These are phyloP conservation scores for Didymodactylos carnosus DNA, from an alignment of 2,888 invertebrate genomes.

Conservation along the genomic window DNA sequence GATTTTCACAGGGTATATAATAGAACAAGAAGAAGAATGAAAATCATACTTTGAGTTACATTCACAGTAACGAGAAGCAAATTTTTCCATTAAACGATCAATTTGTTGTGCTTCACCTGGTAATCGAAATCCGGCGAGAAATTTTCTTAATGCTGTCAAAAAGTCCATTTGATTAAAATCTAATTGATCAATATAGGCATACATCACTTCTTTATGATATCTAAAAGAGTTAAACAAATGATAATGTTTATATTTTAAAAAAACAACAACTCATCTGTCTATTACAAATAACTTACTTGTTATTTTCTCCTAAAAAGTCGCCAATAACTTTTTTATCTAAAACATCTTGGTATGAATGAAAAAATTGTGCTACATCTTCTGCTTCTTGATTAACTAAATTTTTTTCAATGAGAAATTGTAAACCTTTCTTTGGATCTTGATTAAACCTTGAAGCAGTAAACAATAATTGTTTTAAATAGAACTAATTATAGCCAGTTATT, in stretches of 20 bases:
- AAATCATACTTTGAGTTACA: constrained; percentile 76
- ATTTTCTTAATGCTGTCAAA: constrained; percentile 68
- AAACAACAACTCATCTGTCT: neutral
- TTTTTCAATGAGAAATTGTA: constrained; percentile 77
- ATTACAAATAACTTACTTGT: constrained; percentile 53
- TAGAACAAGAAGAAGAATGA: too few relatives aligned
- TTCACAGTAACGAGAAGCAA: constrained; percentile 88
- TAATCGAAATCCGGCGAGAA: constrained; percentile 78
- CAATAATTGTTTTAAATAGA: too few relatives aligned
- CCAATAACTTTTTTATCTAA: constrained; percentile 62
- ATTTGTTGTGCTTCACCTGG: constrained; percentile 99
- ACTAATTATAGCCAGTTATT: too few relatives aligned
- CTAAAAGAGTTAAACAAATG: constrained; percentile 19
- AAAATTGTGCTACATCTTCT: constrained; percentile 76
- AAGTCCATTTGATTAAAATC: constrained; percentile 45
- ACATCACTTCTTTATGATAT: constrained; percentile 58
- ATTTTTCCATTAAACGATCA: constrained; percentile 96
- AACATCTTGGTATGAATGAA: constrained; percentile 67
- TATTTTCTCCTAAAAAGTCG: constrained; percentile 85
- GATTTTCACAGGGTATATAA: too few relatives aligned
- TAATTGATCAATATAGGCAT: constrained; percentile 86
- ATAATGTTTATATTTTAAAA: neutral
- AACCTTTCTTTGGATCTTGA: constrained; percentile 77
- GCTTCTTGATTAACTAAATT: constrained; percentile 58
- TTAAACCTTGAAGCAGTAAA: too few relatives aligned